Evolutionary conservation across 1,140 invertebrate genomes (phyloP), one percentile per base, ranked within the genome.

Genomic region (Listronotus bonariensis): DNA sequence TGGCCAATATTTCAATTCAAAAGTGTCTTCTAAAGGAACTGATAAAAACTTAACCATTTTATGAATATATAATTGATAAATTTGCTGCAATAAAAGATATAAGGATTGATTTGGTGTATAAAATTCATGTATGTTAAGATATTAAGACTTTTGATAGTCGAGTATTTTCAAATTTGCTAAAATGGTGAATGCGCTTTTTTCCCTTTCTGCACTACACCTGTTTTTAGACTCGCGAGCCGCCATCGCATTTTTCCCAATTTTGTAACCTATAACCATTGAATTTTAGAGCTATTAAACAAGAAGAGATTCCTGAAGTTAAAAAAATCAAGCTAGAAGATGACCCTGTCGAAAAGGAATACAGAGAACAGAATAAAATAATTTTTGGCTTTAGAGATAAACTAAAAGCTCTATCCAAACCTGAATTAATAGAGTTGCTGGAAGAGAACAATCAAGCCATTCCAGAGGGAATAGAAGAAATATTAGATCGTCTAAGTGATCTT

Each of bases 281-380:
- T 26, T 75, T 42, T 75, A 83, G 87, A 69, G 72, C 80, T 60
- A 82, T 88, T 7, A 85, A 86, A 70, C 71, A 77, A 62, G 82
- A 84, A 65, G 85, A 86, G 71, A 68, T 82, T 1, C 85, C 85
- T 3, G 73, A 77, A 20, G 70, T 83, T 0, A 92, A 92, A 71
- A 91, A 91, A 80, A 59, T 85, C 0, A 92, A 92, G 74, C 62
- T 78, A 3, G 88, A 91, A 70, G 79, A 76, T 56, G 78, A 81
- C 57, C 78, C 81, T 14, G 71, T 82, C 14, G 79, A 84, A 6
- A 84, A 87, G 56, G 75, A 82, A 68, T 77, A 89, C 40, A 85
- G 89, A 71, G 85, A 88, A 64, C 95, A 98, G 81, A 94, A 87
- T 71, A 86, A 93, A 71, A 72, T 85, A n/a, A 82, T 94, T 32